These are phyloP conservation scores for Forpus xanthops DNA, from an alignment of 2,797 vertebrate species.

Conservation along the genomic window DNA sequence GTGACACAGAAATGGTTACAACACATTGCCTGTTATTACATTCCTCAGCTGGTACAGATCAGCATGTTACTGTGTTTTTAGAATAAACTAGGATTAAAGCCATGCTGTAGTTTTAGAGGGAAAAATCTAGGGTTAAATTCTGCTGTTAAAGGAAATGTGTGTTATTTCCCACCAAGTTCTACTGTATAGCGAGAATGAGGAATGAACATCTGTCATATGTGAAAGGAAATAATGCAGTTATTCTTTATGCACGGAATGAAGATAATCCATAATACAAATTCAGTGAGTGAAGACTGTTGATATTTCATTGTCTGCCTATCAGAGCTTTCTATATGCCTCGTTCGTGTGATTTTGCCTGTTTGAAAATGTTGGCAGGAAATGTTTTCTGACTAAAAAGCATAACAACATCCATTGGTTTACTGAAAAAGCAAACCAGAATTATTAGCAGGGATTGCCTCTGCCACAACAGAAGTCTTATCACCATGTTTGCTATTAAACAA, in stretches of 20 bases:
- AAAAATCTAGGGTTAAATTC: background rate
- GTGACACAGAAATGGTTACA: background rate
- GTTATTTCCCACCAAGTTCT: background rate
- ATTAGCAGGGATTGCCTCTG: background rate
- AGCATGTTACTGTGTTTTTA: background rate
- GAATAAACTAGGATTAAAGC: background rate
- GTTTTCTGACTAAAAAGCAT: slow-evolving; percentile 9
- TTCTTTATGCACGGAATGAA: background rate
- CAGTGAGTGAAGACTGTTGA: background rate
- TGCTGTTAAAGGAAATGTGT: background rate
- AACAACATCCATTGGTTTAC: background rate
- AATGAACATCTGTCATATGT: slow-evolving; percentile 3
- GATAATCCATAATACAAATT: background rate
- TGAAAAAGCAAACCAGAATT: slow-evolving; percentile 28
- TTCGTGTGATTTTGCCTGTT: background rate
- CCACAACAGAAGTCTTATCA: background rate
- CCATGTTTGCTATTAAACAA: slow-evolving; percentile 11
- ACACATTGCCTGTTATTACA: background rate
- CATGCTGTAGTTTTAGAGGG: background rate
- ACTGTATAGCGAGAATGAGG: background rate
- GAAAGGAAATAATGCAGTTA: background rate
- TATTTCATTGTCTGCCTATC: slow-evolving; percentile 4
- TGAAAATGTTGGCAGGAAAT: slow-evolving; percentile 13
- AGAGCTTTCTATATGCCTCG: background rate
- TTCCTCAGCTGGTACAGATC: background rate